Evolutionary conservation across 2,797 vertebrate genomes (phyloP).

Genomic region (Sphenodon punctatus): DNA sequence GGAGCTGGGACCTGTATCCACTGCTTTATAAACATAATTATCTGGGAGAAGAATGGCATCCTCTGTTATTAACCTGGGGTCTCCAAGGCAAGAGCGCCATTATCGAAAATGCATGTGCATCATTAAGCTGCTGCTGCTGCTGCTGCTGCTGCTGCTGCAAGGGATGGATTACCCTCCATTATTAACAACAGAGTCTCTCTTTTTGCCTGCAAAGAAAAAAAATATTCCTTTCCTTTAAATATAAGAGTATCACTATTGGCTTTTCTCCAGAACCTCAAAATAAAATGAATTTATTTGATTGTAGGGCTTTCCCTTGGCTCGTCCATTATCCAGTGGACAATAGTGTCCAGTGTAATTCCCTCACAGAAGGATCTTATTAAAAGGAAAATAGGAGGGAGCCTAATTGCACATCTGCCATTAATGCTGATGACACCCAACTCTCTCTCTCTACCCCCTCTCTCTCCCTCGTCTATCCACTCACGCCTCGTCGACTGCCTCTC

Average conservation of each 20-base stretch:
- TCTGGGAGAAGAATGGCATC: neutral
- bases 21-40: neutral
- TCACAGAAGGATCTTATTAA: neutral
- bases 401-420: no score
- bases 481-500: no score
- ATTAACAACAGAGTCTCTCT: constrained; percentile 8
- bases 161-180: neutral
- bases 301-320: neutral
- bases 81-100: constrained; percentile 27
- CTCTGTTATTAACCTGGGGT: constrained; percentile 35
- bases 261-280: no score
- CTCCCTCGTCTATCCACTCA: no score
- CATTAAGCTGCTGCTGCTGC: no score
- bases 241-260: no score
- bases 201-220: neutral
- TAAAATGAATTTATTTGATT: fast-evolving
- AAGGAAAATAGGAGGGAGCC: no score
- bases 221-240: neutral
- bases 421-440: no score
- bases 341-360: neutral
- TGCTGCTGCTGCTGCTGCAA: neutral
- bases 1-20: neutral
- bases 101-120: neutral
- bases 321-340: neutral
- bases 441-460: no score